A percentile compares a stretch with the other conserved stretches of the same genome.
phyloP scores from a whole-genome alignment of 2,113 vertebrate genomes.

The Austrofundulus limnaeus region DNA sequence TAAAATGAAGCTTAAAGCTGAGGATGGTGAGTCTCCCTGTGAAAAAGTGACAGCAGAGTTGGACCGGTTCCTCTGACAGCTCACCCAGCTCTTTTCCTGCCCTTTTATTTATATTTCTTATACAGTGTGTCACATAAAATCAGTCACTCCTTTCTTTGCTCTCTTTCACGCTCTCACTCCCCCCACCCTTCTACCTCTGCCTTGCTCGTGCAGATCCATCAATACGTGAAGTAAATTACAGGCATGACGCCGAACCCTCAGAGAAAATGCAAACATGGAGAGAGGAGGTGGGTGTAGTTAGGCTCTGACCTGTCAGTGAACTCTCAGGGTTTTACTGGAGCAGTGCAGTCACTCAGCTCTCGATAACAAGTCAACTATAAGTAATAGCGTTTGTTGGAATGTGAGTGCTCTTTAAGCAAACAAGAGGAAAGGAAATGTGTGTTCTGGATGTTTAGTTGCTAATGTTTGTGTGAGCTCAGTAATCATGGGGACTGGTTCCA shows the following conservation, averaged over 20 bases:
- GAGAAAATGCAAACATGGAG: background rate
- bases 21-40: slow-evolving; percentile 32
- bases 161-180: too few species aligned
- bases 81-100: slow-evolving; percentile 29
- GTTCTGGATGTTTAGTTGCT: background rate
- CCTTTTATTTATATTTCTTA: slow-evolving; percentile 47
- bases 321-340: slow-evolving; percentile 41
- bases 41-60: slow-evolving; percentile 22
- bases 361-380: slow-evolving; percentile 52
- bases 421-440: slow-evolving; percentile 1
- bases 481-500: too few species aligned
- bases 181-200: background rate
- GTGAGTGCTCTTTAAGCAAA: slow-evolving; percentile 14
- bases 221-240: slow-evolving; percentile 3
- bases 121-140: slow-evolving; percentile 57
- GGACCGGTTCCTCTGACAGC: slow-evolving; percentile 39
- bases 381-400: slow-evolving; percentile 13
- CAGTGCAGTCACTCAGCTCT: slow-evolving; percentile 45
- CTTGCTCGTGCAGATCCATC: background rate
- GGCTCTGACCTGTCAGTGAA: slow-evolving; percentile 56
- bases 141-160: slow-evolving; percentile 34
- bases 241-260: background rate
- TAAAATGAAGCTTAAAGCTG: slow-evolving; percentile 35
- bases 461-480: background rate
- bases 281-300: slow-evolving; percentile 18